Conservation (phyloP, 1,140 invertebrate genomes). For the Ruditapes philippinarum region DNA sequence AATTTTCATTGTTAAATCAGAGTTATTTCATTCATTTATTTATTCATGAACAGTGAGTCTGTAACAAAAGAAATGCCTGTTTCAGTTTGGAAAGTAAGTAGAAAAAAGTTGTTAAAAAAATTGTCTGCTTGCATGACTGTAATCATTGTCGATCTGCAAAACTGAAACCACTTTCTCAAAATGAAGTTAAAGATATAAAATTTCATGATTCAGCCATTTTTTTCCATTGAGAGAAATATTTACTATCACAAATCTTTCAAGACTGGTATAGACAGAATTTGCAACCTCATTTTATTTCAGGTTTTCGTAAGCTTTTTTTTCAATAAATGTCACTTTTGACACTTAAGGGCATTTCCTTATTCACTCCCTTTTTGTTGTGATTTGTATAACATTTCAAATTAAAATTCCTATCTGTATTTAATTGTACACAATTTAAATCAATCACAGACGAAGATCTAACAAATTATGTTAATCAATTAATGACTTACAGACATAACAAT, state of each 20-base stretch:
- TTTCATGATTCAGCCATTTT: constrained; percentile 16
- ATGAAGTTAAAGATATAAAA: background rate
- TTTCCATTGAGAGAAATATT: background rate
- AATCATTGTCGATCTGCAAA: background rate
- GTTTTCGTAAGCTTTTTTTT: background rate
- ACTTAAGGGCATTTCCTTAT: constrained; percentile 8
- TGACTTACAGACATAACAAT: too few species aligned
- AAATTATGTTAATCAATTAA: too few species aligned
- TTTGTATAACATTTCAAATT: too few species aligned
- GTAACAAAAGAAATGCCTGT: too few species aligned
- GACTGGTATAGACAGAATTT: background rate
- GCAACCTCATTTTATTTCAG: background rate
- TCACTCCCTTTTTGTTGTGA: background rate
- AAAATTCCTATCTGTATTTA: too few species aligned
- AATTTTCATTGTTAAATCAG: too few species aligned
- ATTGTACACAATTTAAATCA: too few species aligned
- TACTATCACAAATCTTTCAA: constrained; percentile 2
- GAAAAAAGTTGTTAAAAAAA: too few species aligned
- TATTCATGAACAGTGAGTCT: too few species aligned
- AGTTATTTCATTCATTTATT: too few species aligned
- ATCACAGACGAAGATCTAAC: too few species aligned
- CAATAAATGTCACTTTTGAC: constrained; percentile 6
- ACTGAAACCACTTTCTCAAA: background rate
- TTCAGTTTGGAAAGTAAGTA: too few species aligned
- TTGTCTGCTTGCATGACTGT: background rate